Base-by-base conservation (phyloP, 1,140 invertebrate species). In the Leptinotarsa texana region DNA sequence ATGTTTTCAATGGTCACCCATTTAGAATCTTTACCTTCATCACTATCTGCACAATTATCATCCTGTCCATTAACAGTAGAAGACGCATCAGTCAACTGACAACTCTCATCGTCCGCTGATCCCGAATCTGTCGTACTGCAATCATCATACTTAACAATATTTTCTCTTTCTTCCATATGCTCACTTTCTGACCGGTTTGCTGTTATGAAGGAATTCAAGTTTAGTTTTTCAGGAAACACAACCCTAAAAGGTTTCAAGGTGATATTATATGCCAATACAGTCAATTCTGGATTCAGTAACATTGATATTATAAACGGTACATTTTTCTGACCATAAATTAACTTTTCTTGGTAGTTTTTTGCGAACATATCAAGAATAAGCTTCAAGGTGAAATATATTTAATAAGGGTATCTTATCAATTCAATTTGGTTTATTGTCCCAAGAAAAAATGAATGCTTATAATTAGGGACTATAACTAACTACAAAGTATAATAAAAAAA, bases 171-270 rank as follows among this genome's bases (percentile, higher is more conserved):
- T 81, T 87, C 87, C 21, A 87, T 85, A n/a, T 79, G 75, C 74
- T 83, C 84, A 69, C 84, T 82, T 62, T 86, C 85, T 75, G 87
- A 84, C 68, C 82, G 83, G 47, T 71, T 79, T 8, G 72, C 62
- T 63, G 89, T 86, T 47, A 94, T 87, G 82, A 96, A 94, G 22
- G 88, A 88, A 86, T 96, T 96, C 75, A 97, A 86, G 85, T 96
- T 92, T 62, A 97, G 85, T 48, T 90, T 88, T 82, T 95, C 91
- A 15, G 94, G 94, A 86, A 97, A 97, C 4, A 91, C 91, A 47
- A 97, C 93, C 86, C 94, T 95, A 80, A 49, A 87, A 87, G 15
- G 4, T 17, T 57, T n/a, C 4, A 18, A 57, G n/a, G 15, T 18
- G 51, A 57, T 57, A 3, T 42, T 42, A 42, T 11, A 11, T 42